Percentiles rank a stretch among this genome's conserved stretches.
phyloP scores from a whole-genome alignment of 2,113 vertebrate genomes.

The Oreochromis aureus region DNA sequence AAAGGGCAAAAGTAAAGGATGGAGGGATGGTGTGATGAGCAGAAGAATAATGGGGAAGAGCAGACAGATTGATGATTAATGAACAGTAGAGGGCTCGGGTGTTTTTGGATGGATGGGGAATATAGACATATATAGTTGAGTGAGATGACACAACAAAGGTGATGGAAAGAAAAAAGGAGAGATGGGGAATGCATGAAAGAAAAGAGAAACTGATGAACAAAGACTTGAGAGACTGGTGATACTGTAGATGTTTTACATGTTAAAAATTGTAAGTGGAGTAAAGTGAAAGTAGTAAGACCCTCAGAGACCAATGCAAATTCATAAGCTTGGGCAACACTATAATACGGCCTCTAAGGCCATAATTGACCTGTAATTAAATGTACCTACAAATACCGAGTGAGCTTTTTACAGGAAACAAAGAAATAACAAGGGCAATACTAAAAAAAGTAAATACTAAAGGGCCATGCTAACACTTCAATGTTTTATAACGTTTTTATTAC shows the following conservation, averaged over 20 bases:
- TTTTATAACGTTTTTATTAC: background rate
- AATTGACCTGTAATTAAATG: background rate
- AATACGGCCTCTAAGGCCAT: background rate
- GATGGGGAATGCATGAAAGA: background rate
- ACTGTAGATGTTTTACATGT: background rate
- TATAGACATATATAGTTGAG: background rate
- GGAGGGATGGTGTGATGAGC: background rate
- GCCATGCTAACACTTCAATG: background rate
- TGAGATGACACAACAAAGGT: background rate
- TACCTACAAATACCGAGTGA: background rate
- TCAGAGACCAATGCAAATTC: background rate
- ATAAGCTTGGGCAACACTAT: background rate
- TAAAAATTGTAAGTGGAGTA: background rate
- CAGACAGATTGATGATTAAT: background rate
- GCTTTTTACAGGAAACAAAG: background rate
- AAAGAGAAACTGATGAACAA: background rate
- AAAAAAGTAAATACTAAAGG: background rate
- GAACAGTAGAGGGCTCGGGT: background rate
- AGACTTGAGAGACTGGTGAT: background rate
- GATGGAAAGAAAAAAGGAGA: background rate
- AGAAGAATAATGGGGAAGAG: background rate
- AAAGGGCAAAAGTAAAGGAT: background rate
- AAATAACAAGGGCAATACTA: fast-evolving
- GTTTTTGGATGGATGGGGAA: background rate
- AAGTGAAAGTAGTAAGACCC: background rate